Conservation (phyloP, 2,888 invertebrate genomes). For the Parelbella ahira region DNA sequence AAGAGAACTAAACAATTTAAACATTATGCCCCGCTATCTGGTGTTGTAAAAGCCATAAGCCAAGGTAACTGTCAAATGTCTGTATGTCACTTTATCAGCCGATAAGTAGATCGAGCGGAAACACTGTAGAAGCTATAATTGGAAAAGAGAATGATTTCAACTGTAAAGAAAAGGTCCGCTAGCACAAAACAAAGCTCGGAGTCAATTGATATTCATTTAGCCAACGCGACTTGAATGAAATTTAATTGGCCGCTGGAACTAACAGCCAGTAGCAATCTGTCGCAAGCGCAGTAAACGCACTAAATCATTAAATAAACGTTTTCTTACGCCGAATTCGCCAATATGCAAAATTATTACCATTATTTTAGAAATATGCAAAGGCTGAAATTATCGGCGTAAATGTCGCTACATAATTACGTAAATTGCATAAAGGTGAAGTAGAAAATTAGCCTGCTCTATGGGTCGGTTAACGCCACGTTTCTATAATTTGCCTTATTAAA, state of each 20-base stretch:
- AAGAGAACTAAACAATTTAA: no score
- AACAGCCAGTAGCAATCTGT: background rate
- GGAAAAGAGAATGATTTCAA: no score
- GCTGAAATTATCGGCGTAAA: slow-evolving; percentile 3
- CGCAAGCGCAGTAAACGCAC: slow-evolving; percentile 1
- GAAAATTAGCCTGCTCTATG: slow-evolving; percentile 7
- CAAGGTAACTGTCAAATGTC: no score
- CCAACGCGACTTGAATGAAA: background rate
- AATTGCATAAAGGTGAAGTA: slow-evolving; percentile 7
- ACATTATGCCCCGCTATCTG: background rate
- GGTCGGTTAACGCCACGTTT: slow-evolving; percentile 2
- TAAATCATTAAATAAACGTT: slow-evolving; percentile 2
- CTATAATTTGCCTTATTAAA: no score
- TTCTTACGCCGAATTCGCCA: slow-evolving; percentile 3
- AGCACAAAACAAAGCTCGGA: no score
- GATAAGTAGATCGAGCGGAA: no score
- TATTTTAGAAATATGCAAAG: slow-evolving; percentile 14
- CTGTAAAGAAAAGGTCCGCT: no score
- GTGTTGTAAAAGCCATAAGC: background rate
- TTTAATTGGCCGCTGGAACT: slow-evolving; percentile 1
- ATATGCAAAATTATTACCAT: slow-evolving; percentile 13
- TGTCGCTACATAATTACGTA: slow-evolving; percentile 12
- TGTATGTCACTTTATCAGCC: no score
- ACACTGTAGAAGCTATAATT: no score
- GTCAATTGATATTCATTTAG: slow-evolving; percentile 4